Evolutionary conservation across 2,113 vertebrate genomes (phyloP), one percentile per base, ranked within the genome.

Genomic region (Perccottus glenii): DNA sequence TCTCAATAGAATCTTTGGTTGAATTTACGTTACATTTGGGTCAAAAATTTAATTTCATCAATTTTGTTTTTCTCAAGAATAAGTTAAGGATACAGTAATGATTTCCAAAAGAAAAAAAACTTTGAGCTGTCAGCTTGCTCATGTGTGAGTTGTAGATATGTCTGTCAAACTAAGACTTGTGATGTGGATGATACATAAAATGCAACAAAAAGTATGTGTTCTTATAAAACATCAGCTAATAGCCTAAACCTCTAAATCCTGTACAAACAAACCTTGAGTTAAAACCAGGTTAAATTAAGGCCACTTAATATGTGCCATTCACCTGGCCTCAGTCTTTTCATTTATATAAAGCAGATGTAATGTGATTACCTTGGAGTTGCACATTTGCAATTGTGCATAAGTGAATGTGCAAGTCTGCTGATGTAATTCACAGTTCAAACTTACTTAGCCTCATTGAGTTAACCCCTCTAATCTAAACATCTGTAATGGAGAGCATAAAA

Each of bases 391-490:
- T 64, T 78, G 78, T 78, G 78, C 77, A 79, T 86, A 83, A 82
- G 75, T 81, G 79, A 73, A 85, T 75, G 74, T 14, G 47, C 70
- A 64, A 68, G 71, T 70, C 80, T 72, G 76, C 64, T 84, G 79
- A 87, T 87, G 86, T 76, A 78, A 85, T 88, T 87, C 82, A 78
- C 85, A 82, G 87, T 85, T 81, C 85, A 88, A 88, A 88, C 80
- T 76, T 73, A 80, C 77, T 92, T 87, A 88, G 87, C 81, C 75
- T 92, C 89, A 89, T 82, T 85, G 80, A 79, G 86, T 91, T 88
- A 90, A 83, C 85, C 87, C 84, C 77, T 77, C 79, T 66, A 88
- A 88, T 84, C 83, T 85, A 86, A 92, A 92, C 91, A 91, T 81
- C 85, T 77, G 74, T 92, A 91, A 89, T 88, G 87, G 81, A 92